phyloP scores from a whole-genome alignment of 1,140 invertebrate species.

The Thaumatotibia leucotreta region DNA sequence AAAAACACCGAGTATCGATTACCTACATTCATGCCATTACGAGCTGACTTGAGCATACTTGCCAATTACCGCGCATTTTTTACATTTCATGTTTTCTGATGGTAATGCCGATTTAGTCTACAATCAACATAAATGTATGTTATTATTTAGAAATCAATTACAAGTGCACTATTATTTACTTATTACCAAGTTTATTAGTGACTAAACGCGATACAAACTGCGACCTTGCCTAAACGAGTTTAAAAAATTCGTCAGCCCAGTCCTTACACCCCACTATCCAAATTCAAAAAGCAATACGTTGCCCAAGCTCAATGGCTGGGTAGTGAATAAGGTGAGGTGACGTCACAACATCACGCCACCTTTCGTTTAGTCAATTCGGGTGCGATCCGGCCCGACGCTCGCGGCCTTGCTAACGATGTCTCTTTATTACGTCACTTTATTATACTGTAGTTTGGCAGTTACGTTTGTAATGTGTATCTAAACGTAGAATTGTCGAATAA shows the following conservation, averaged over 20 bases:
- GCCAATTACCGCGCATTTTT: too few relatives aligned
- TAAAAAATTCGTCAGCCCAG: neutral
- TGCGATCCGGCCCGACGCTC: constrained; percentile 55
- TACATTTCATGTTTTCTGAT: too few relatives aligned
- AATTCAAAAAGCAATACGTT: constrained; percentile 18
- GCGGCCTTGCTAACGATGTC: constrained; percentile 12
- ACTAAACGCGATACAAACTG: neutral
- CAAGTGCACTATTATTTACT: too few relatives aligned
- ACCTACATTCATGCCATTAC: too few relatives aligned
- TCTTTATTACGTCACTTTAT: neutral
- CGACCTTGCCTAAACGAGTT: constrained; percentile 8
- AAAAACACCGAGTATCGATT: too few relatives aligned
- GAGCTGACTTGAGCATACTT: too few relatives aligned
- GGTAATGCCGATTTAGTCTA: too few relatives aligned
- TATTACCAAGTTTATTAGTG: too few relatives aligned
- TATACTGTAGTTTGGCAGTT: neutral
- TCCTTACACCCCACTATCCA: constrained; percentile 1
- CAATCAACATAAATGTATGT: too few relatives aligned
- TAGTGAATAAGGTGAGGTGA: constrained; percentile 62
- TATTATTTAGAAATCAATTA: too few relatives aligned
- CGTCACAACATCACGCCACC: constrained; percentile 73
- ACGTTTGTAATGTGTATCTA: neutral
- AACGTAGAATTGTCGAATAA: too few relatives aligned
- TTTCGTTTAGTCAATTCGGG: constrained; percentile 63
- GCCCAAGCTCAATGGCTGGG: constrained; percentile 32